A percentile compares a stretch with the other conserved stretches of the same genome.
These are phyloP conservation scores for Corythoichthys intestinalis DNA, from an alignment of 2,113 vertebrate species.

Conservation along the genomic window DNA sequence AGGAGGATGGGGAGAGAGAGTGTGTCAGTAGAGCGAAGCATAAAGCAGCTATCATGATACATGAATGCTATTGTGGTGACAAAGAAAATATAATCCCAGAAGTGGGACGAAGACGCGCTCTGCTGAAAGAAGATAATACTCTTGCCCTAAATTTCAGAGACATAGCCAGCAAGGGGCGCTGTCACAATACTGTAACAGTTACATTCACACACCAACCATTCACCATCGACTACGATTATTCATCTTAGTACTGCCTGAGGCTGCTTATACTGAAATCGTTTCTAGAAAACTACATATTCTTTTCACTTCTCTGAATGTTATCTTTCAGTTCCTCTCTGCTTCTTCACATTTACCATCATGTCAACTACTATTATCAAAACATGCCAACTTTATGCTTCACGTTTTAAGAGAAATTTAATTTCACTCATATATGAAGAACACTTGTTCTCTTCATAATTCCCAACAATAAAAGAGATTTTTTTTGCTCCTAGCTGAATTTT, in stretches of 20 bases:
- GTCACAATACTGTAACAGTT: background rate
- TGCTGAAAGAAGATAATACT: background rate
- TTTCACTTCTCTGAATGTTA: background rate
- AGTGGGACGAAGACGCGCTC: background rate
- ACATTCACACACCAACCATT: background rate
- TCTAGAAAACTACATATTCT: background rate
- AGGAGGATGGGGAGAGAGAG: background rate
- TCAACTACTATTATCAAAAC: background rate
- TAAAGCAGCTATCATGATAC: slow-evolving; percentile 7
- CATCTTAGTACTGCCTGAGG: background rate
- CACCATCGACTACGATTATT: background rate
- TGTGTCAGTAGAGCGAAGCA: background rate
- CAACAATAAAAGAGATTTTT: background rate
- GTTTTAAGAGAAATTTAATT: background rate
- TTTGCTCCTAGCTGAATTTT: too few species aligned
- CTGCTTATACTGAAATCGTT: background rate
- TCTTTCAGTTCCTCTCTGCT: background rate
- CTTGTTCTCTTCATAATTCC: background rate
- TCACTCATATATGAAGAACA: background rate
- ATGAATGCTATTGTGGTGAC: background rate
- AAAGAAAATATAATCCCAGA: background rate
- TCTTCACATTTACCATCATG: background rate
- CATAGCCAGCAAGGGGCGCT: background rate
- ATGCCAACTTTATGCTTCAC: background rate
- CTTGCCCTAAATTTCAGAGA: background rate